These are phyloP conservation scores for Myrmophylax atrothorax DNA, from an alignment of 2,113 vertebrate species.

Conservation along the genomic window DNA sequence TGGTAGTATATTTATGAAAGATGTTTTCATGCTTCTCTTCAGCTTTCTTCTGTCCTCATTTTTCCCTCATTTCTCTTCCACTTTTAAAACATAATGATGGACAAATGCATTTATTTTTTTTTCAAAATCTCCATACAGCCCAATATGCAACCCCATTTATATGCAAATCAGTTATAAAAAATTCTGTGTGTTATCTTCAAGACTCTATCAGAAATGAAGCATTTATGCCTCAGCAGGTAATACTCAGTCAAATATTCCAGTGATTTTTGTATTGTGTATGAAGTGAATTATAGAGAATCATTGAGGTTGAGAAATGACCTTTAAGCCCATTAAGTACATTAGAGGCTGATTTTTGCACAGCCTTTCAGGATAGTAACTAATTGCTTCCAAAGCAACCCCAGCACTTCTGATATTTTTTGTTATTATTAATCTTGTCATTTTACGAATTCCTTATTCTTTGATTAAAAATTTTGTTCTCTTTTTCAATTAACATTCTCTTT, in stretches of 20 bases:
- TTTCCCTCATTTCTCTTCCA: background rate
- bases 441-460: background rate
- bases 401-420: background rate
- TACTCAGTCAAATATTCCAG: conserved; percentile 4
- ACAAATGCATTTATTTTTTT: background rate
- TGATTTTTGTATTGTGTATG: conserved; percentile 8
- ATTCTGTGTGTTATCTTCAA: background rate
- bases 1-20: background rate
- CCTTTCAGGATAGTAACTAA: conserved; percentile 31
- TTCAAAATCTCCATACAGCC: background rate
- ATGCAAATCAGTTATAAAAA: background rate
- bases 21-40: background rate
- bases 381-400: background rate
- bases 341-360: conserved; percentile 7
- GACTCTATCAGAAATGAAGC: background rate
- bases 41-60: background rate
- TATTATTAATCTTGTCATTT: conserved; percentile 32
- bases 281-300: conserved; percentile 6
- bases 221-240: conserved; percentile 15
- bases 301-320: conserved; percentile 37
- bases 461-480: conserved; percentile 28
- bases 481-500: conserved; percentile 30
- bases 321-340: conserved; percentile 41
- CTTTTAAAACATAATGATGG: background rate
- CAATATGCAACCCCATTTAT: background rate